A percentile compares a stretch with the other conserved stretches of the same genome.
These are phyloP conservation scores for Catocala nupta DNA, from an alignment of 2,888 invertebrate genomes.

Conservation along the genomic window DNA sequence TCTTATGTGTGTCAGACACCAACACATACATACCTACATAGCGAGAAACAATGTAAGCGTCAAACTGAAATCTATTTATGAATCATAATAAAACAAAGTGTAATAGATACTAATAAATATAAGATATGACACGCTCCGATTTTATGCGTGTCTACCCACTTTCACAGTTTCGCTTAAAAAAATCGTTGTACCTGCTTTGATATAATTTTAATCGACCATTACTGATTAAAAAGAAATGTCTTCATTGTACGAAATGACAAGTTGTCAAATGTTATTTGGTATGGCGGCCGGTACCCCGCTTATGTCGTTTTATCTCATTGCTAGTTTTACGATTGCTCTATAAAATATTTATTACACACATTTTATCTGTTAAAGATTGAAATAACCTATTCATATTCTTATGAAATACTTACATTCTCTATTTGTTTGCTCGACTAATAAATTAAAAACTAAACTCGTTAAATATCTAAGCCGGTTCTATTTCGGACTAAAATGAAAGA, in stretches of 20 bases:
- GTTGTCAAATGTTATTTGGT: conserved; percentile 77
- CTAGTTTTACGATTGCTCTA: conserved; percentile 79
- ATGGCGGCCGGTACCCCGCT: conserved; percentile 63
- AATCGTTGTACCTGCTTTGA: conserved; percentile 22
- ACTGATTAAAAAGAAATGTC: conserved; percentile 48
- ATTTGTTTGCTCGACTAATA: conserved; percentile 73
- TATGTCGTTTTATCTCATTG: conserved; percentile 63
- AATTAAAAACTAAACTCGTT: conserved; percentile 72
- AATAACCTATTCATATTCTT: conserved; percentile 78
- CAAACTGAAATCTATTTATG: no score
- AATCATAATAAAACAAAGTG: not conserved
- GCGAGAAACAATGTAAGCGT: no score
- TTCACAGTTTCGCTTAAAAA: conserved; percentile 21
- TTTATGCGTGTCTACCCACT: conserved; percentile 11
- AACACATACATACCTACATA: no score
- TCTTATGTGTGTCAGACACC: no score
- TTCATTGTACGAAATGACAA: conserved; percentile 70
- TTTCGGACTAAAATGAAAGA: conserved; percentile 78
- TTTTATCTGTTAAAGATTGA: conserved; percentile 80
- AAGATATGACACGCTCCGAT: conserved; percentile 17
- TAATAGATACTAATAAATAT: not conserved
- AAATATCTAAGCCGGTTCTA: conserved; percentile 71
- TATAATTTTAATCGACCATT: conserved; percentile 40
- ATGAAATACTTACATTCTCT: conserved; percentile 74
- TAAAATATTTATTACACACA: conserved; percentile 78